Conservation (phyloP, 2,797 vertebrate species). For the Parauchenoglanis ngamensis region DNA sequence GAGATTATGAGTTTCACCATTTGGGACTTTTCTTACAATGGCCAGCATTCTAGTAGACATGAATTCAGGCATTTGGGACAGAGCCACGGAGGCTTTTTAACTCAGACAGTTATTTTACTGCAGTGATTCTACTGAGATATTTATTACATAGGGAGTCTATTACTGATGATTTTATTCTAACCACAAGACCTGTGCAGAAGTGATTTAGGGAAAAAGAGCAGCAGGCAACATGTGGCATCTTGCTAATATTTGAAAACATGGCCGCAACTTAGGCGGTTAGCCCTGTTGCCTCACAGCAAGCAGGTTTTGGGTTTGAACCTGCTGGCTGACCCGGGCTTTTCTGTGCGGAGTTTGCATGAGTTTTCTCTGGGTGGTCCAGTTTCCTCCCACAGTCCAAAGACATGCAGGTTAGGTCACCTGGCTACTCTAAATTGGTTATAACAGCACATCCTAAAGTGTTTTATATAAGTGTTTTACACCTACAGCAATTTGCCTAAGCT, state of each 20-base stretch:
- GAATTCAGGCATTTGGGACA: neutral
- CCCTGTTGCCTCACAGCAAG: no score
- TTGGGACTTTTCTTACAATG: neutral
- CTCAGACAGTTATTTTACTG: conserved; percentile 5
- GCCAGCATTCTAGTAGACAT: neutral
- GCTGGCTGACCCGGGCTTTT: no score
- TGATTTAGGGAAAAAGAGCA: neutral
- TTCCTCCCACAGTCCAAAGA: no score
- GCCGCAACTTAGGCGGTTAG: neutral
- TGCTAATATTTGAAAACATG: neutral
- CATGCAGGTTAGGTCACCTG: no score
- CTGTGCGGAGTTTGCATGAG: no score
- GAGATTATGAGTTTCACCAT: neutral
- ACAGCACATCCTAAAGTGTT: neutral
- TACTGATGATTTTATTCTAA: neutral
- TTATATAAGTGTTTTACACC: neutral
- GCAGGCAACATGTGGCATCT: neutral
- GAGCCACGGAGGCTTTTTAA: conserved; percentile 10
- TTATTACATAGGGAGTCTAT: neutral
- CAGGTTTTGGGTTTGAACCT: no score
- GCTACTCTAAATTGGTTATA: no score
- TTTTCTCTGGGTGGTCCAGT: no score
- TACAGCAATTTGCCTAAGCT: neutral
- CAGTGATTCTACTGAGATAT: conserved; percentile 2
- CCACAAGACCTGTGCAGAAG: neutral